Conservation (phyloP, 1,140 invertebrate species). For the Carposina sasakii region DNA sequence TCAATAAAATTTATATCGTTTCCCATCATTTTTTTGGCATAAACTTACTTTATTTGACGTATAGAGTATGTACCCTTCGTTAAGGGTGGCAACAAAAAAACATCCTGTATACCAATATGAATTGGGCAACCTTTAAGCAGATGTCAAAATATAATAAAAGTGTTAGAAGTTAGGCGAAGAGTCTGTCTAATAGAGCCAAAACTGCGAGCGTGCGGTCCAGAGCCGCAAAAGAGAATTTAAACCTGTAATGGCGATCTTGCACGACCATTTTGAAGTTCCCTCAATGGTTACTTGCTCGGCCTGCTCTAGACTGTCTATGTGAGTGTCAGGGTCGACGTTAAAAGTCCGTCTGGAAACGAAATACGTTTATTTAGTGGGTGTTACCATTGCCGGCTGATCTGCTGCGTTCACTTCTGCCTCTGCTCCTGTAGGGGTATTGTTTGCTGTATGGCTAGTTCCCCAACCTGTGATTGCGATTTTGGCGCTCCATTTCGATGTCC, state of each 20-base stretch:
- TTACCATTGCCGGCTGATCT: background rate
- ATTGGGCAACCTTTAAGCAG: slow-evolving; percentile 27
- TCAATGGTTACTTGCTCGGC: slow-evolving; percentile 98
- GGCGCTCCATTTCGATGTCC: slow-evolving; percentile 99
- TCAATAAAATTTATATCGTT: too few relatives aligned
- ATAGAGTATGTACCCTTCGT: too few relatives aligned
- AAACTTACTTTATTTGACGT: too few relatives aligned
- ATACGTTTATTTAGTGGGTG: slow-evolving; percentile 56
- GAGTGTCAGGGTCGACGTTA: slow-evolving; percentile 97
- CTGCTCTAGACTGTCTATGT: slow-evolving; percentile 98
- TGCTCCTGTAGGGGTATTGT: too few relatives aligned
- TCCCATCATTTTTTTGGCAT: too few relatives aligned
- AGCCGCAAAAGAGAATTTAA: slow-evolving; percentile 69
- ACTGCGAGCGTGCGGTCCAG: slow-evolving; percentile 80
- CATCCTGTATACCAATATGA: too few relatives aligned
- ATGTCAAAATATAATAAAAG: slow-evolving; percentile 50
- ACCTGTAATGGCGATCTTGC: slow-evolving; percentile 99
- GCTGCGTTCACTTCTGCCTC: too few relatives aligned
- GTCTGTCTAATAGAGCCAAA: slow-evolving; percentile 79
- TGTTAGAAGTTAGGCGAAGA: slow-evolving; percentile 58
- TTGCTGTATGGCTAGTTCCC: slow-evolving; percentile 46
- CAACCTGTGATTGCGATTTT: slow-evolving; percentile 99
- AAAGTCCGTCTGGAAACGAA: slow-evolving; percentile 91
- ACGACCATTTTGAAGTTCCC: slow-evolving; percentile 99
- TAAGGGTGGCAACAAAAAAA: too few relatives aligned